Percentiles rank a stretch among this genome's conserved stretches.
phyloP scores from a whole-genome alignment of 2,888 invertebrate species.

The Tinea pellionella region DNA sequence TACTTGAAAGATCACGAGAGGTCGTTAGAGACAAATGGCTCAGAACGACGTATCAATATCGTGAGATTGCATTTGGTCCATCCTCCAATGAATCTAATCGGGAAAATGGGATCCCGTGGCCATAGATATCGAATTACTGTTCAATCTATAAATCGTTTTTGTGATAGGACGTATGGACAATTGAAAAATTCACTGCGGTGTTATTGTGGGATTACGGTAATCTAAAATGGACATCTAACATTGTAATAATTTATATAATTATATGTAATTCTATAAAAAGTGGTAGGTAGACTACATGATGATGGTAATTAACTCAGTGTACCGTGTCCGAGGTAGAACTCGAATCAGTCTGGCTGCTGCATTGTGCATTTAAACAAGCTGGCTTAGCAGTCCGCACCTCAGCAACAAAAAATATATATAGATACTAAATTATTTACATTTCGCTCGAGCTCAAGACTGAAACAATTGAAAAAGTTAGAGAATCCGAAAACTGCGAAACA shows the following conservation, averaged over 20 bases:
- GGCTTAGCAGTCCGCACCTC: too few species aligned
- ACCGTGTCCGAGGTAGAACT: too few species aligned
- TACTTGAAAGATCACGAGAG: conserved; percentile 7
- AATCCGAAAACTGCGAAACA: background rate
- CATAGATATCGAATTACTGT: conserved; percentile 2
- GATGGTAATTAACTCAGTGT: too few species aligned
- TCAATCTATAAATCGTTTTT: conserved; percentile 2
- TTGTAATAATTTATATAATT: too few species aligned
- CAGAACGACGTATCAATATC: conserved; percentile 5
- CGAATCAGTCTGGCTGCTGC: too few species aligned
- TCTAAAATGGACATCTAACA: background rate
- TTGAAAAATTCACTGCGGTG: background rate
- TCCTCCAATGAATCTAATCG: conserved; percentile 2
- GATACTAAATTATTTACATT: background rate
- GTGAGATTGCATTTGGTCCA: conserved; percentile 8
- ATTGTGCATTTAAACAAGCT: too few species aligned
- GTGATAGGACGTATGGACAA: background rate
- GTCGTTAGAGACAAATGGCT: conserved; percentile 11
- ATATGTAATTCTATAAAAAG: too few species aligned
- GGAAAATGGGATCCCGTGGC: background rate
- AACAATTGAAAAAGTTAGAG: background rate
- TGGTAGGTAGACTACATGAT: too few species aligned
- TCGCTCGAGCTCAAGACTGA: background rate
- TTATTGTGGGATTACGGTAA: background rate
- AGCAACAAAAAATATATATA: background rate